Conservation (phyloP, 2,113 vertebrate genomes). For the Lutjanus erythropterus region DNA sequence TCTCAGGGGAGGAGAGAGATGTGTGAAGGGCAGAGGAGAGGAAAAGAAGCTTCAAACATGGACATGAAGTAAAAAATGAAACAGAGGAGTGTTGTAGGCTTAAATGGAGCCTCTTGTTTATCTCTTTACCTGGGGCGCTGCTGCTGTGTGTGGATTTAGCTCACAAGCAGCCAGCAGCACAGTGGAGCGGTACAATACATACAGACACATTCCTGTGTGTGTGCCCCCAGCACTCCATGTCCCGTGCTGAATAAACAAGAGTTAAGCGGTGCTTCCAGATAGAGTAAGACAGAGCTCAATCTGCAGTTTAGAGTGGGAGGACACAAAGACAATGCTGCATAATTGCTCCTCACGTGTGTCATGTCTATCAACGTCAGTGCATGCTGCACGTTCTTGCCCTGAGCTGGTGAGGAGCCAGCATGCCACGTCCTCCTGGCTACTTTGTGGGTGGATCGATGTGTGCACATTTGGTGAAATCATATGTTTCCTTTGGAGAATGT, state of each 20-base stretch:
- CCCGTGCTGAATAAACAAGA: constrained; percentile 35
- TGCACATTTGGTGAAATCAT: constrained; percentile 37
- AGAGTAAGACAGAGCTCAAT: constrained; percentile 24
- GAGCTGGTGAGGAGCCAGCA: constrained; percentile 15
- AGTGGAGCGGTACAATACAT: neutral
- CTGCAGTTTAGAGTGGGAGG: constrained; percentile 24
- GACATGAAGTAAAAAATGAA: neutral
- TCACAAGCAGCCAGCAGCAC: constrained; percentile 2
- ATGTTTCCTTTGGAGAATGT: constrained; percentile 34
- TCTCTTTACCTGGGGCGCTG: neutral
- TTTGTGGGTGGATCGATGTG: constrained; percentile 37
- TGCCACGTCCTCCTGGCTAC: constrained; percentile 8
- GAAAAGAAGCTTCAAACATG: constrained; percentile 5
- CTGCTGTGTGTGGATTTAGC: constrained; percentile 6
- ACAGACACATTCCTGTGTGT: neutral
- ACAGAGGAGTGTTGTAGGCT: neutral
- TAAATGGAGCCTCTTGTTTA: neutral
- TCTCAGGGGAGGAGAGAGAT: constrained; percentile 25
- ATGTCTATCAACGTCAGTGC: neutral
- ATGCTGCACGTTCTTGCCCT: constrained; percentile 23
- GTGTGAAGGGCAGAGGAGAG: constrained; percentile 34
- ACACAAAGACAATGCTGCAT: constrained; percentile 23
- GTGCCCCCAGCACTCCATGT: constrained; percentile 2
- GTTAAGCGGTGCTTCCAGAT: constrained; percentile 35
- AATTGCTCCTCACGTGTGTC: constrained; percentile 29